Evolutionary conservation across 2,888 invertebrate genomes (phyloP).

Genomic region (Acronicta aceris): DNA sequence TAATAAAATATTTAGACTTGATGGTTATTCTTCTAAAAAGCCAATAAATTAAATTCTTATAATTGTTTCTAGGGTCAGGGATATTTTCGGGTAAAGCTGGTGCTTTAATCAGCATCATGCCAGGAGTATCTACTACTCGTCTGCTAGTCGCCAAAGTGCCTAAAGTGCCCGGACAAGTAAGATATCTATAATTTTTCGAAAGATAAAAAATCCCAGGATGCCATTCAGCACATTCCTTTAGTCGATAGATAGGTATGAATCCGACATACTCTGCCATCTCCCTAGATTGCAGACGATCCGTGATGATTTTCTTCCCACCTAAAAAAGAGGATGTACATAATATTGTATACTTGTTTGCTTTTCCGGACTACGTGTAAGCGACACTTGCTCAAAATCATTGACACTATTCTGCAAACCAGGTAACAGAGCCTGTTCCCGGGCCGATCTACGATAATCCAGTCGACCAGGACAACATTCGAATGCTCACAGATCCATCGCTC

Average conservation of each 20-base stretch:
- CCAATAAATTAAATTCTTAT: no score
- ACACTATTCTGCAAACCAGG: conserved; percentile 55
- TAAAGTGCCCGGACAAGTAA: conserved; percentile 82
- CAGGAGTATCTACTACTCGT: conserved; percentile 76
- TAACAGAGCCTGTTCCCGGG: conserved; percentile 70
- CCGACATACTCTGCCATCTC: no score
- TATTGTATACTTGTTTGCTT: no score
- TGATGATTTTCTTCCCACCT: no score
- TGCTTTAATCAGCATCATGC: conserved; percentile 81
- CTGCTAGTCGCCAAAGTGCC: conserved; percentile 83
- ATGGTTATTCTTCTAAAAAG: no score
- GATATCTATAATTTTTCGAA: neutral
- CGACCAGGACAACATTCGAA: conserved; percentile 73
- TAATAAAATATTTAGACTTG: no score
- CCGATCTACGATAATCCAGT: conserved; percentile 77
- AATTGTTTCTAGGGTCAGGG: conserved; percentile 91
- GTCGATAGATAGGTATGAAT: no score
- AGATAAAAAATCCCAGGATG: neutral
- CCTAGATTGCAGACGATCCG: no score
- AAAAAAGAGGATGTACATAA: no score
- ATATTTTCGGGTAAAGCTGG: conserved; percentile 91
- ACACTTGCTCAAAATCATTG: no score
- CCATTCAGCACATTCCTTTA: no score
- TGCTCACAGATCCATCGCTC: conserved; percentile 80
- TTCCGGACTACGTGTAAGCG: no score